Base-by-base conservation (phyloP, 2,888 invertebrate species). In the Drosophila formosana region DNA sequence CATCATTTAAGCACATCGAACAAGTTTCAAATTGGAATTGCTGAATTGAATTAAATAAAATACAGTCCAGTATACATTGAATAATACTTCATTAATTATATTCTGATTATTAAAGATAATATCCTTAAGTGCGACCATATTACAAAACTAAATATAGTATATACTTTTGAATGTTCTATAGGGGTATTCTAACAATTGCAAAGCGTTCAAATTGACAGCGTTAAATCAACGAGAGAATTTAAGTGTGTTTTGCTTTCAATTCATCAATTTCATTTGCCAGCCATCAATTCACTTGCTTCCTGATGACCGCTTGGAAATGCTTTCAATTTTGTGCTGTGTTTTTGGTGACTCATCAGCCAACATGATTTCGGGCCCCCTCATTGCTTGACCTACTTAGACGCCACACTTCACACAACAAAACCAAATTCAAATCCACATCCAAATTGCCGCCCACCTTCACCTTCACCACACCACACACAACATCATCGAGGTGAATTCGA, bases 321-420 rank as follows among this genome's bases (percentile, higher is more conserved):
- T 46, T 28, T 39, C 4, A 45, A 50, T 25, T 45, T 41, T 28
- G 28, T 49, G 45, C 0, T 34, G 34, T 34, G 11, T 9, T 45
- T 45, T 30, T 25, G 30, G 32, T 75, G 72, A 75, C 41, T 74
- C 72, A 72, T 75, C 74, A 18, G 23, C 30, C 18, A 49, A 41
- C 18, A 50, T 28, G 51, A 52, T 43, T 47, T 70, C 30, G 39
- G 58, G n/a, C 41, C 18, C 43, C 46, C 18, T 18, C 46, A 37
- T 58, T 50, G 47, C 43, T 53, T 74, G 74, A 75, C 76, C 71
- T 45, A 74, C 70, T 65, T 74, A 7, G 39, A 23, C 6, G 18
- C 13, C 25, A 52, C 45, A 57, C 62, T 37, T 30, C 30, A 30
- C 6, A 30, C 30, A 30, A 5, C 28, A 32, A 43, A 46, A 46